These are phyloP conservation scores for Syngnathus rostellatus DNA, from an alignment of 2,797 vertebrate species.

Conservation along the genomic window DNA sequence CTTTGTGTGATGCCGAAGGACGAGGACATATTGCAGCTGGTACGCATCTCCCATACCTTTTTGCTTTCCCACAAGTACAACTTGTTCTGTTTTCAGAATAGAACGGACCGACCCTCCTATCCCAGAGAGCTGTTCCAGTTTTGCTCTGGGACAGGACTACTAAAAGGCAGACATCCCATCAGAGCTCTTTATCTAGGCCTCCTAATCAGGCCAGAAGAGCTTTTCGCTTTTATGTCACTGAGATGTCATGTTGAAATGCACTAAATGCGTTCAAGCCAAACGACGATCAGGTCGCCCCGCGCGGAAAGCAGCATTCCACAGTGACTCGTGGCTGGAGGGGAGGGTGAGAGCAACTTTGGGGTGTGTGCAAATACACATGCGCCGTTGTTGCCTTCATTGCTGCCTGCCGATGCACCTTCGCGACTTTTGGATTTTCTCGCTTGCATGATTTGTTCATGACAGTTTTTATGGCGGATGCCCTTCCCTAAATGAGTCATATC, in stretches of 20 bases:
- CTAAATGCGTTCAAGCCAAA: constrained; percentile 17
- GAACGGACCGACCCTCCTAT: constrained; percentile 3
- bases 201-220: constrained; percentile 65
- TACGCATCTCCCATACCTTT: constrained; percentile 56
- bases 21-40: constrained; percentile 96
- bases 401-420: neutral
- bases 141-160: constrained; percentile 32
- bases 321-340: neutral
- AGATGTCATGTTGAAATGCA: constrained; percentile 21
- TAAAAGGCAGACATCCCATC: constrained; percentile 38
- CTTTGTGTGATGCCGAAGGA: constrained; percentile 99
- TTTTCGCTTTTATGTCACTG: constrained; percentile 35
- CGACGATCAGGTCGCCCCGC: neutral
- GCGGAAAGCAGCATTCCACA: neutral
- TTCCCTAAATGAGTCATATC: neutral
- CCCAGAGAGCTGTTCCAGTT: constrained; percentile 22
- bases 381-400: neutral
- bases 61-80: neutral
- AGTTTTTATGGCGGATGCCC: neutral
- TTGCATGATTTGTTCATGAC: neutral
- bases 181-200: constrained; percentile 60
- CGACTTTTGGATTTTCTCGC: neutral
- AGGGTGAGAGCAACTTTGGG: neutral
- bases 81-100: constrained; percentile 4
- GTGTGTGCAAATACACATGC: neutral